phyloP scores from a whole-genome alignment of 2,113 vertebrate genomes.

The Mandrillus leucophaeus region DNA sequence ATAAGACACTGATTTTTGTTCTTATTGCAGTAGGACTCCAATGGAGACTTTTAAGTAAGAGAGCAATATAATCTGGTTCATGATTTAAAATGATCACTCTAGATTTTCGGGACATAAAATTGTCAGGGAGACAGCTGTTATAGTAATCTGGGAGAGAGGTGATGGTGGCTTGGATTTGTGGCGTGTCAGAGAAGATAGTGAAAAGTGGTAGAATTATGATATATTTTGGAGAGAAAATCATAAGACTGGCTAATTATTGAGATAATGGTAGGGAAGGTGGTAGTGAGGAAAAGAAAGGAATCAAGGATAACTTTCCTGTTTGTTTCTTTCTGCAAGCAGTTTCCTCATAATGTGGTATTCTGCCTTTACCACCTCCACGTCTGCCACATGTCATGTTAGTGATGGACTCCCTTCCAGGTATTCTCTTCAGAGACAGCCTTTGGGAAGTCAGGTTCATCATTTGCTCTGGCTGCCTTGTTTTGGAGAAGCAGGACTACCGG shows the following conservation, averaged over 20 bases:
- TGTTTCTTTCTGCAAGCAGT: not conserved
- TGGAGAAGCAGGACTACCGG: not conserved
- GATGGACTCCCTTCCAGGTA: not conserved
- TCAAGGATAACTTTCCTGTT: not conserved
- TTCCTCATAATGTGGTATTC: accelerated
- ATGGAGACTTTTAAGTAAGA: not conserved
- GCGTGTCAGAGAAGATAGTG: not conserved
- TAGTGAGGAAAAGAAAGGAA: not conserved
- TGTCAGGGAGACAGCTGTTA: not conserved
- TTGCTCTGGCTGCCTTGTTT: not conserved
- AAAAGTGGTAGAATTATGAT: not conserved
- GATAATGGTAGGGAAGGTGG: not conserved
- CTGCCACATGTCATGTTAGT: not conserved
- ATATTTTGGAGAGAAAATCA: not conserved
- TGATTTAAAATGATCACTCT: not conserved
- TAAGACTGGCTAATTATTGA: not conserved
- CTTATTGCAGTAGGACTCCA: not conserved
- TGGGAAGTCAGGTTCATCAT: not conserved
- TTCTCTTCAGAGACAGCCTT: not conserved
- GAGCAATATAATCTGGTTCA: not conserved
- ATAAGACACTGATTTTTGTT: not conserved
- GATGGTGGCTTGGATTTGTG: not conserved
- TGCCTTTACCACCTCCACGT: not conserved
- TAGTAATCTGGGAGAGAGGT: not conserved
- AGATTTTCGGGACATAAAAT: not conserved